Conservation (phyloP, 2,888 invertebrate species). For the Hirtodrosophila alboralis region DNA sequence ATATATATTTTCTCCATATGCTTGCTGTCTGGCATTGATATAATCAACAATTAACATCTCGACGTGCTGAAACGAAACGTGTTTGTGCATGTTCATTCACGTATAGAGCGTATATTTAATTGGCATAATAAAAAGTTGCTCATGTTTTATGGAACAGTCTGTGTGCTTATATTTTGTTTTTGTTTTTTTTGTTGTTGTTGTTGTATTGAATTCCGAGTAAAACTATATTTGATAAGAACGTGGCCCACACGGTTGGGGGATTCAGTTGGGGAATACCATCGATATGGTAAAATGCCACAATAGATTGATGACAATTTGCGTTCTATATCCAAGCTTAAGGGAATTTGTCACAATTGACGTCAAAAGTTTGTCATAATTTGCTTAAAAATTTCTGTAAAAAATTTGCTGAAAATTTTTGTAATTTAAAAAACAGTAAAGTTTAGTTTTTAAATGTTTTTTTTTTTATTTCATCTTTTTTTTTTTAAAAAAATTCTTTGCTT, state of each 20-base stretch:
- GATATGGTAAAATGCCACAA: slow-evolving; percentile 19
- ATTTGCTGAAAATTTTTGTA: slow-evolving; percentile 37
- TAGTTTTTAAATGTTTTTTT: slow-evolving; percentile 16
- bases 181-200: too few species aligned
- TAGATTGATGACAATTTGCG: slow-evolving; percentile 14
- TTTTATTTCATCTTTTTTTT: slow-evolving; percentile 25
- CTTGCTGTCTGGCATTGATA: slow-evolving; percentile 58
- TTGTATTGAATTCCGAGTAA: background rate
- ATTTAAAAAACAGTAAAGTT: slow-evolving; percentile 35
- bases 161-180: too few species aligned
- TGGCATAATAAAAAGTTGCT: slow-evolving; percentile 26
- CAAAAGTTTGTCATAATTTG: slow-evolving; percentile 15
- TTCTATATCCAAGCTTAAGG: slow-evolving; percentile 9
- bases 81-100: slow-evolving; percentile 3
- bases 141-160: slow-evolving; percentile 1
- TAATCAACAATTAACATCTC: slow-evolving; percentile 50
- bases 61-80: slow-evolving; percentile 31
- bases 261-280: slow-evolving; percentile 51
- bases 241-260: slow-evolving; percentile 4
- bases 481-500: slow-evolving; percentile 58
- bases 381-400: slow-evolving; percentile 14
- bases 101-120: slow-evolving; percentile 27
- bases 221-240: slow-evolving; percentile 35
- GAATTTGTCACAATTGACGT: slow-evolving; percentile 43
- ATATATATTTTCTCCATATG: slow-evolving; percentile 36